These are phyloP conservation scores for Endotricha flammealis DNA, from an alignment of 2,888 invertebrate genomes.

Conservation along the genomic window DNA sequence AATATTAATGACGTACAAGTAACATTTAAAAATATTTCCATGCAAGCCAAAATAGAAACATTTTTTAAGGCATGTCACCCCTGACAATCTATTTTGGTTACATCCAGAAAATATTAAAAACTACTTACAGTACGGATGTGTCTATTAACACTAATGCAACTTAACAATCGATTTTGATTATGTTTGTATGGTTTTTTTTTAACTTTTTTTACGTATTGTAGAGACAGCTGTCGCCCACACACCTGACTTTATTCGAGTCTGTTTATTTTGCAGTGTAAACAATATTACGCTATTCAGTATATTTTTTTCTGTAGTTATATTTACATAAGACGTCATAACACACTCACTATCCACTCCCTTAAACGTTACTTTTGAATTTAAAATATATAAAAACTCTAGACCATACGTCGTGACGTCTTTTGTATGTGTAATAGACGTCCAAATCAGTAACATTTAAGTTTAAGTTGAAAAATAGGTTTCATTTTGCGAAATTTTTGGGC, in stretches of 20 bases:
- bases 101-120: slow-evolving; percentile 75
- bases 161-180: slow-evolving; percentile 55
- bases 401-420: no score
- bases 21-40: slow-evolving; percentile 10
- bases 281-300: no score
- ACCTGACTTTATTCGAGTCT: slow-evolving; percentile 3
- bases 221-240: slow-evolving; percentile 5
- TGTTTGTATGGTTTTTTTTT: slow-evolving; percentile 37
- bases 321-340: no score
- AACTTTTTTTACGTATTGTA: slow-evolving; percentile 25
- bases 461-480: no score
- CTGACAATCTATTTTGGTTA: slow-evolving; percentile 55
- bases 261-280: neutral
- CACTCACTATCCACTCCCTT: no score
- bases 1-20: neutral
- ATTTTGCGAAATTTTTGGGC: no score
- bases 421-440: no score
- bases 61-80: slow-evolving; percentile 43
- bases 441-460: no score
- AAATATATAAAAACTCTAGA: no score
- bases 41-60: slow-evolving; percentile 24
- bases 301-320: no score
- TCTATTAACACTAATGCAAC: slow-evolving; percentile 63
- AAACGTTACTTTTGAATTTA: no score
- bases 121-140: slow-evolving; percentile 66